Base-by-base conservation (phyloP, 53 echinoderm and acorn worm species). In the Paelopatides confundens region DNA sequence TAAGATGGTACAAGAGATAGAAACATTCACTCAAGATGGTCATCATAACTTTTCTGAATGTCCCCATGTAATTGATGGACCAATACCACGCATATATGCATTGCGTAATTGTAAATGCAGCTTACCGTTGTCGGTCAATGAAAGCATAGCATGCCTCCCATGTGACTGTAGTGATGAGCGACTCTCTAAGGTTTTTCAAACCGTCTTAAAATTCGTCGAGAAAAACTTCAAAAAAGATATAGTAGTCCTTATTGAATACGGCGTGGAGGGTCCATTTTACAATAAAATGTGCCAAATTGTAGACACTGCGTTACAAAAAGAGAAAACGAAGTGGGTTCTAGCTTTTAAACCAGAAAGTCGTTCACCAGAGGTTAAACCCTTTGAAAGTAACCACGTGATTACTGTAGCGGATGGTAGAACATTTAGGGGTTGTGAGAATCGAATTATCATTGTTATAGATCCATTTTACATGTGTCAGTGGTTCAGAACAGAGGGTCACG, bases 321-420 rank as follows among this genome's bases (percentile, higher is more conserved):
- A 74, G 26, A 74, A 74, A 40, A 74, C 74, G 13, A 74, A 74
- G 8, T 74, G 74, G 74, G 27, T 74, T 21, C 12, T 74, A 6
- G 74, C 74, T 7, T 74, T 74, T 24, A 74, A 74, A 46, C 14
- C 74, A 14, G 40, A 29, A 2, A 74, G 26, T 1, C 2, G 15
- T 11, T 32, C 26, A 40, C 11, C 26, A 2, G 37, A 3, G 0
- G 18, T 26, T 4, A n/a, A 40, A 74, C 17, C 26, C 29, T 74
- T 26, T 12, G 24, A 24, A 11, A 36, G 0, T 26, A 11, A 37
- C 4, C 18, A 74, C 23, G 40, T 21, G 2, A 37, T 74, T 17
- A 74, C 74, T 40, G 74, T 74, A 46, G 74, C 39, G 21, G 74
- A 74, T 74, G 74, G 74, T 24, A 38, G 74, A 46, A 74, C 74